phyloP scores from a whole-genome alignment of 2,888 invertebrate species.

The Amphipoea oculea region DNA sequence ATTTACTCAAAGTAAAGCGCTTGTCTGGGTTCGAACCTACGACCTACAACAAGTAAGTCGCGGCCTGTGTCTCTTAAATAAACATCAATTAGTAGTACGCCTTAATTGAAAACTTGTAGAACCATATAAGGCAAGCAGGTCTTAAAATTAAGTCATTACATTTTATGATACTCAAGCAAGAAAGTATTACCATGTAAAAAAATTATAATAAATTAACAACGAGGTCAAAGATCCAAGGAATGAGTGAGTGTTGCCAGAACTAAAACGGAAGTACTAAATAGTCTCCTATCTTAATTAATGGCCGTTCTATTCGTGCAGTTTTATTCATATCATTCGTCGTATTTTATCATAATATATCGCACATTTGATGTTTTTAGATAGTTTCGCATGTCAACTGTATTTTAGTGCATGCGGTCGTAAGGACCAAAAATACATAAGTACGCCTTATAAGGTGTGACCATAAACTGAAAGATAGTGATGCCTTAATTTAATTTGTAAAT shows the following conservation, averaged over 20 bases:
- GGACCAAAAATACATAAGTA: conserved; percentile 16
- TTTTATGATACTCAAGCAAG: conserved; percentile 27
- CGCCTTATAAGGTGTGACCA: not conserved
- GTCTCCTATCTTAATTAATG: conserved; percentile 38
- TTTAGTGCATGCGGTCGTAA: not conserved
- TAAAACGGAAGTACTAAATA: conserved; percentile 56
- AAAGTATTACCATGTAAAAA: conserved; percentile 33
- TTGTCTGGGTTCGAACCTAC: too few species aligned
- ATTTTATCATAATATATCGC: conserved; percentile 9
- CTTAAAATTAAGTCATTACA: conserved; percentile 28
- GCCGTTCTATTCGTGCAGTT: conserved; percentile 5
- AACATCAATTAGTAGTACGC: conserved; percentile 8
- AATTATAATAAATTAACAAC: conserved; percentile 5
- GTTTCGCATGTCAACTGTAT: conserved; percentile 16
- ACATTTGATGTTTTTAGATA: conserved; percentile 32
- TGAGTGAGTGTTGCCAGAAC: conserved; percentile 39
- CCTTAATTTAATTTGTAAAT: conserved; percentile 12
- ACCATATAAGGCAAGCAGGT: conserved; percentile 8
- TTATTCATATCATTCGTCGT: conserved; percentile 16
- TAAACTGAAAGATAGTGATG: conserved; percentile 34
- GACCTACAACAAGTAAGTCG: too few species aligned
- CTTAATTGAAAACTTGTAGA: conserved; percentile 13
- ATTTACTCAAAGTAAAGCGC: too few species aligned
- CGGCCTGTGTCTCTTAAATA: not conserved
- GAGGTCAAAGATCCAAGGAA: conserved; percentile 13